Conservation (phyloP, 2,113 vertebrate species). For the Neolamprologus ventralis region DNA sequence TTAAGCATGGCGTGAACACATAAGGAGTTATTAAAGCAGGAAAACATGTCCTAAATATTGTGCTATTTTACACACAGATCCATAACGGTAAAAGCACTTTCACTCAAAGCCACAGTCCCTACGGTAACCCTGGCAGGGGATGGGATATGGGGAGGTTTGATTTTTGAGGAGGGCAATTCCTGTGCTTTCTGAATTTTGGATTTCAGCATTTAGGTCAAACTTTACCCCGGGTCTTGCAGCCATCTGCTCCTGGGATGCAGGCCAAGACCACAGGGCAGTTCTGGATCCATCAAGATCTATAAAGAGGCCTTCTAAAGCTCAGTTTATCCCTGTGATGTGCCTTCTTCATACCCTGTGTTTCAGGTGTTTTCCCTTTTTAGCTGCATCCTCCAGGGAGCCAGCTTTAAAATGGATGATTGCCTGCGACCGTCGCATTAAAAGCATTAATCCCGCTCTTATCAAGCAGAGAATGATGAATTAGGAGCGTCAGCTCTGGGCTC, state of each 20-base stretch:
- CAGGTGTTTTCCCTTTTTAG: slow-evolving; percentile 71
- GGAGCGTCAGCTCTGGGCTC: slow-evolving; percentile 67
- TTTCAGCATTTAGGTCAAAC: slow-evolving; percentile 71
- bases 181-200: slow-evolving; percentile 20
- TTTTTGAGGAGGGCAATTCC: slow-evolving; percentile 6
- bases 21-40: slow-evolving; percentile 60
- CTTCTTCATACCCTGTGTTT: slow-evolving; percentile 51
- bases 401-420: slow-evolving; percentile 74
- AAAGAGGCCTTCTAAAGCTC: slow-evolving; percentile 22
- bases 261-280: slow-evolving; percentile 65
- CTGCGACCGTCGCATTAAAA: slow-evolving; percentile 67
- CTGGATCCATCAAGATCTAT: slow-evolving; percentile 25
- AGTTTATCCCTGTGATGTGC: slow-evolving; percentile 20
- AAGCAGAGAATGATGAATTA: slow-evolving; percentile 73
- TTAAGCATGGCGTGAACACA: slow-evolving; percentile 61
- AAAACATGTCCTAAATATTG: slow-evolving; percentile 45
- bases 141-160: background rate
- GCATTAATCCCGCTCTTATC: slow-evolving; percentile 75
- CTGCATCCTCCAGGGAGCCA: slow-evolving; percentile 56
- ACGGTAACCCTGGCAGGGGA: background rate
- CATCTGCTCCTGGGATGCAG: slow-evolving; percentile 68
- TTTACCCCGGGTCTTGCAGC: slow-evolving; percentile 62
- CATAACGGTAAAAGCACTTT: slow-evolving; percentile 5
- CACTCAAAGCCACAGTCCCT: background rate
- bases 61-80: slow-evolving; percentile 19